phyloP scores from a whole-genome alignment of 2,888 invertebrate species.

The Seira sanloemensis region DNA sequence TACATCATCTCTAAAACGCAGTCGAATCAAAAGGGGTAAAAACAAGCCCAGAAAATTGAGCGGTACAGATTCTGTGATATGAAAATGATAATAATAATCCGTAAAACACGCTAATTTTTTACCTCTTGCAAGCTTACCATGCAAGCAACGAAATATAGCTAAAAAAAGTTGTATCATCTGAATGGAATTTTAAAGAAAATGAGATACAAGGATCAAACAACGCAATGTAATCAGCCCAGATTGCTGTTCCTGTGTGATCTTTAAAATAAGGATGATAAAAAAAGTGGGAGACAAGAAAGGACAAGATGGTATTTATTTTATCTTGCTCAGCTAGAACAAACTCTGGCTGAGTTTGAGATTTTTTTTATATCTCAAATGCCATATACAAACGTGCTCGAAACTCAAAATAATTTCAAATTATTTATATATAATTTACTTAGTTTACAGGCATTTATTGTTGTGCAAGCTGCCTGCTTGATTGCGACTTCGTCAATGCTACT shows the following conservation, averaged over 20 bases:
- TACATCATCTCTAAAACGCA: not conserved
- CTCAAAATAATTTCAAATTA: too few species aligned
- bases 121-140: not conserved
- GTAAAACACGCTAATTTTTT: conserved; percentile 63
- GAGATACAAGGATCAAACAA: not conserved
- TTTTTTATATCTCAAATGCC: too few species aligned
- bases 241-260: not conserved
- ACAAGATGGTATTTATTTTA: too few species aligned
- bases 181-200: too few species aligned
- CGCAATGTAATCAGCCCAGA: not conserved
- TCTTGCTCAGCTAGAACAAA: too few species aligned
- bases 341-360: too few species aligned
- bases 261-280: not conserved
- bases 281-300: not conserved
- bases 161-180: too few species aligned
- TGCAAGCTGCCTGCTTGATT: conserved; percentile 49
- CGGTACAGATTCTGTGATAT: not conserved
- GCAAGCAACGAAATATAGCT: too few species aligned
- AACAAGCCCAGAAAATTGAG: not conserved
- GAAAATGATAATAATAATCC: conserved; percentile 45
- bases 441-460: conserved; percentile 20
- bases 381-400: too few species aligned
- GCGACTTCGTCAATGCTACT: not conserved
- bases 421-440: not conserved
- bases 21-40: not conserved